Evolutionary conservation across 23 tunicate species (phyloP).

Genomic region (Aplidium turbinatum): DNA sequence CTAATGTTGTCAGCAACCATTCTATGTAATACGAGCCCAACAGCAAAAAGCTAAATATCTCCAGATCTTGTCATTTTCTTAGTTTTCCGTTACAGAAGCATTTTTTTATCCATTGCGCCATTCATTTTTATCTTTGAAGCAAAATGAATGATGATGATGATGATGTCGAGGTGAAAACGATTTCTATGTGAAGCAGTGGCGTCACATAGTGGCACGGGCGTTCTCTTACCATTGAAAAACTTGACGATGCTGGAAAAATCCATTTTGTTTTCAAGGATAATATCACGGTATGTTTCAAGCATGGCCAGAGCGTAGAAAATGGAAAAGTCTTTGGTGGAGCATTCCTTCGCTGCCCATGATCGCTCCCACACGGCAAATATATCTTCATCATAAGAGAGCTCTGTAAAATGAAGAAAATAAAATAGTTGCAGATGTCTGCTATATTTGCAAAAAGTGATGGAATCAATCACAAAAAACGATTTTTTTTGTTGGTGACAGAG

Average conservation of each 20-base stretch:
- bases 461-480: too few species aligned
- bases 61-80: background rate
- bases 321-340: slow-evolving; percentile 77
- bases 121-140: too few species aligned
- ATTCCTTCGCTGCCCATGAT: slow-evolving; percentile 80
- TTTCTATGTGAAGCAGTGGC: too few species aligned
- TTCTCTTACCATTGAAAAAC: slow-evolving; percentile 79
- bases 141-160: background rate
- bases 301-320: slow-evolving; percentile 93
- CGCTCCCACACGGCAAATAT: slow-evolving; percentile 90
- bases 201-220: too few species aligned
- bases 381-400: slow-evolving; percentile 86
- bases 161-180: background rate
- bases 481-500: too few species aligned
- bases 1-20: too few species aligned
- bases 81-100: background rate
- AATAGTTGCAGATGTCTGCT: too few species aligned
- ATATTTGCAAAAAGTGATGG: too few species aligned
- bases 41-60: background rate
- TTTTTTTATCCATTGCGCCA: background rate
- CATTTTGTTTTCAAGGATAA: slow-evolving; percentile 90
- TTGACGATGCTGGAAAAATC: slow-evolving; percentile 90
- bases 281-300: slow-evolving; percentile 75
- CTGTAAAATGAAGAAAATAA: slow-evolving; percentile 43
- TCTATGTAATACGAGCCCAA: background rate